Conservation (phyloP, 2,113 vertebrate genomes). For the Turdus rufiventris region DNA sequence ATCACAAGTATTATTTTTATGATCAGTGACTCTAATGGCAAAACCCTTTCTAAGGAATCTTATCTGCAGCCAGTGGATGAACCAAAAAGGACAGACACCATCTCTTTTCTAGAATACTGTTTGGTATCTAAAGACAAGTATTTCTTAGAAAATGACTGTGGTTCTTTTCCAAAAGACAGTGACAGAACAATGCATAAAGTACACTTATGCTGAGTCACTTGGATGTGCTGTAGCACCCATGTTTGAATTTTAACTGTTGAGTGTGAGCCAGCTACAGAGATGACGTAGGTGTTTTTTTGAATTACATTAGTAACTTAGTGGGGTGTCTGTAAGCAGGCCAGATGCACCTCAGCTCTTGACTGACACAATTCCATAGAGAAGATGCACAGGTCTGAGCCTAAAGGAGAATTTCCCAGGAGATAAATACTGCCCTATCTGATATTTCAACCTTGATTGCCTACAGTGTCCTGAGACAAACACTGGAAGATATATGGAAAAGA, state of each 20-base stretch:
- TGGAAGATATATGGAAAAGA: neutral
- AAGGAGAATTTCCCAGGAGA: neutral
- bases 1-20: neutral
- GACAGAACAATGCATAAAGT: neutral
- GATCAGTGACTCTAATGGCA: neutral
- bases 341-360: neutral
- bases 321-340: neutral
- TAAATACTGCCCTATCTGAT: neutral
- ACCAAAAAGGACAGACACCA: neutral
- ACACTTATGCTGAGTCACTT: neutral
- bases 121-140: neutral
- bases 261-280: neutral
- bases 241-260: conserved; percentile 26
- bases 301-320: neutral
- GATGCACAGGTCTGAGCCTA: neutral
- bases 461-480: neutral
- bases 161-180: neutral
- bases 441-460: neutral
- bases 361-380: neutral
- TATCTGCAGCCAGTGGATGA: neutral
- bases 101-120: neutral
- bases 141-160: neutral
- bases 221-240: neutral
- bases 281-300: neutral
- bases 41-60: neutral